phyloP scores from a whole-genome alignment of 2,797 vertebrate species.

The Otolemur crassicaudatus region DNA sequence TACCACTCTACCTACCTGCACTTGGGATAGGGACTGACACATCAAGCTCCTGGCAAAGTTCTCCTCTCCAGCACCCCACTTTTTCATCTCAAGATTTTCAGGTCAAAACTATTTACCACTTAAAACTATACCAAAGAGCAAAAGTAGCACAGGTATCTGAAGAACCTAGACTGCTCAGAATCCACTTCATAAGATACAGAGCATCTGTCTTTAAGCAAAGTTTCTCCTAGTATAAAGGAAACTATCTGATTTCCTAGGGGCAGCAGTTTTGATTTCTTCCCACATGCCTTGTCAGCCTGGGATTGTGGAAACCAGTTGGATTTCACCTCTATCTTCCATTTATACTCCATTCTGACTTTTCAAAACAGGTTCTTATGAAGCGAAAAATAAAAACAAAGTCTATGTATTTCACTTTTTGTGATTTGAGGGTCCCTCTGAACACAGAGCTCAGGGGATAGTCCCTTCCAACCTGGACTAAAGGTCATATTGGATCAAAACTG shows the following conservation, averaged over 20 bases:
- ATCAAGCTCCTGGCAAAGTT: neutral
- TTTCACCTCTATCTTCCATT: neutral
- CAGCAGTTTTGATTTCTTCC: neutral
- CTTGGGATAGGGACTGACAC: neutral
- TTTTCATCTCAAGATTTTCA: neutral
- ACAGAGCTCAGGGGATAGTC: accelerated
- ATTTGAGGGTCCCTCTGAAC: neutral
- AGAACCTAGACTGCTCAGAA: neutral
- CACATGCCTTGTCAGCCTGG: neutral
- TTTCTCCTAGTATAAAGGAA: neutral
- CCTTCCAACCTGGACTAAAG: neutral
- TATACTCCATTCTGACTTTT: neutral
- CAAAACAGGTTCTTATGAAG: neutral
- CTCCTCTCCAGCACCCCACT: neutral
- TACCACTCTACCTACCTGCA: neutral
- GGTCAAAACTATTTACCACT: neutral
- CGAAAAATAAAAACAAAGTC: neutral
- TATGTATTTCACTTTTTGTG: neutral
- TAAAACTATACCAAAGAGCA: neutral
- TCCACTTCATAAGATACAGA: too few relatives aligned
- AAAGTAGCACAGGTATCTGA: neutral
- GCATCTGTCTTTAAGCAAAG: neutral
- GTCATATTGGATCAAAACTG: neutral
- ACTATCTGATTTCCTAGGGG: neutral
- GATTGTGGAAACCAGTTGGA: neutral